Evolutionary conservation across 2,113 vertebrate species (phyloP).

Genomic region (Cercocebus atys): DNA sequence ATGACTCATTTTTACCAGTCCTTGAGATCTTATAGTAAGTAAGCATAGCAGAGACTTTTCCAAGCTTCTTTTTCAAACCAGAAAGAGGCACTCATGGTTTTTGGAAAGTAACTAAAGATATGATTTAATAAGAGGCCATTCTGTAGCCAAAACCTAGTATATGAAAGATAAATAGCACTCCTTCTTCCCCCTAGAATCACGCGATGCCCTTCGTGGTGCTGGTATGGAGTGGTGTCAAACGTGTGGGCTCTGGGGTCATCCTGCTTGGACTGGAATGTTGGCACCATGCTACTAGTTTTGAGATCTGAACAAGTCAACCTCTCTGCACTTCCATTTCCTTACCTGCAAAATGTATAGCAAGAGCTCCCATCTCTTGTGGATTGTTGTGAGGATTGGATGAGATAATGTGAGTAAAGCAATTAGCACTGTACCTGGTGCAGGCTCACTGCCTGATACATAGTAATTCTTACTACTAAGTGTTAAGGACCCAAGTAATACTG

Average conservation of each 20-base stretch:
- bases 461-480: background rate
- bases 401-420: background rate
- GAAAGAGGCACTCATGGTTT: background rate
- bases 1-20: slow-evolving; percentile 35
- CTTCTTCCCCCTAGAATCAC: background rate
- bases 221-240: background rate
- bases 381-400: background rate
- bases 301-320: background rate
- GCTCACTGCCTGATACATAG: background rate
- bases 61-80: background rate
- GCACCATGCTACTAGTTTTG: background rate
- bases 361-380: background rate
- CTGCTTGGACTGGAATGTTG: background rate
- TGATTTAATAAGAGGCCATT: slow-evolving; percentile 9
- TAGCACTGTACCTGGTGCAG: background rate
- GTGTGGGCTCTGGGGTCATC: background rate
- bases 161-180: background rate
- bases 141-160: background rate
- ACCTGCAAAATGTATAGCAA: background rate
- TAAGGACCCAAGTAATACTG: background rate
- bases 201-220: background rate
- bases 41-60: background rate
- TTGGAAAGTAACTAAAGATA: background rate
- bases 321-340: background rate
- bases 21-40: slow-evolving; percentile 6